These are phyloP conservation scores for Mustela erminea DNA, from an alignment of 2,797 vertebrate species.

Conservation along the genomic window DNA sequence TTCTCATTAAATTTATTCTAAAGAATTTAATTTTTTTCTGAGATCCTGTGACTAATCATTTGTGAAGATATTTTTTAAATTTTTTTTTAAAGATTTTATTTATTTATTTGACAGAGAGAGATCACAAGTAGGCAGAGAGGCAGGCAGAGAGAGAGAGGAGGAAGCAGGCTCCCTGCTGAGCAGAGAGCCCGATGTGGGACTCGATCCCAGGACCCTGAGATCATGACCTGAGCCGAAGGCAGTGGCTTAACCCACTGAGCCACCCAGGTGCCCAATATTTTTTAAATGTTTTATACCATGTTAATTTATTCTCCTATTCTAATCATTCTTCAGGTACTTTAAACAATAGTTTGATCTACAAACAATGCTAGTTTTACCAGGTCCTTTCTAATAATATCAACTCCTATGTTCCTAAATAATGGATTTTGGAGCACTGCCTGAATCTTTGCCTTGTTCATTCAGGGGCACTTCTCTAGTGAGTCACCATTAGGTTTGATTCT, in stretches of 20 bases:
- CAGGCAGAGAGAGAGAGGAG: too few relatives aligned
- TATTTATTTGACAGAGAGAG: too few relatives aligned
- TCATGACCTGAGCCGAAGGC: too few relatives aligned
- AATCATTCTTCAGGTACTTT: background rate
- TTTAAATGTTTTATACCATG: background rate
- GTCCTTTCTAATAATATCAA: background rate
- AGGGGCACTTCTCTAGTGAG: background rate
- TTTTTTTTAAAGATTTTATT: too few relatives aligned
- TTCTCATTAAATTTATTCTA: conserved; percentile 26
- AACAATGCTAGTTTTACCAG: background rate
- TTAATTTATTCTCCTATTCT: background rate
- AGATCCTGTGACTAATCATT: background rate
- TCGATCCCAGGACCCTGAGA: too few relatives aligned
- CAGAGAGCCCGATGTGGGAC: too few relatives aligned
- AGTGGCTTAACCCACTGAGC: too few relatives aligned
- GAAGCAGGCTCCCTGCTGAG: too few relatives aligned
- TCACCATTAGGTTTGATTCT: background rate
- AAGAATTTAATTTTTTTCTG: conserved; percentile 10
- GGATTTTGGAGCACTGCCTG: conserved; percentile 8
- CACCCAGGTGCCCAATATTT: too few relatives aligned
- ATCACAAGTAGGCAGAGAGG: too few relatives aligned
- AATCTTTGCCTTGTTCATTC: background rate
- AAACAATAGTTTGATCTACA: background rate
- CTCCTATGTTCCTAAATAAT: background rate
- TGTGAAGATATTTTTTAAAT: background rate